phyloP scores from a whole-genome alignment of 2,797 vertebrate genomes.

The Neosalanx taihuensis region DNA sequence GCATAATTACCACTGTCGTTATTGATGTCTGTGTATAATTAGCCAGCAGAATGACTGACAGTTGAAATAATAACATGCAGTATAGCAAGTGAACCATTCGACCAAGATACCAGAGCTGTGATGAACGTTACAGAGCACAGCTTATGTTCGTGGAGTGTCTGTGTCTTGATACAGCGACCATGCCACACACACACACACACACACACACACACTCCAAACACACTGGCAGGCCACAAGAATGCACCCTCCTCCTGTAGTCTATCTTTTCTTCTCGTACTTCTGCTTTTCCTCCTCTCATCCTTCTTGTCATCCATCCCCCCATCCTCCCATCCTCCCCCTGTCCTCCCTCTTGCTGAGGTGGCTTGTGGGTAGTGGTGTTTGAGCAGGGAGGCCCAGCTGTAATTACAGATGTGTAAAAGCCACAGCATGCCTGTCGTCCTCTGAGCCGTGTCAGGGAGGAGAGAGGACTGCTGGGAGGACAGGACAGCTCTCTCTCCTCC shows the following conservation, averaged over 20 bases:
- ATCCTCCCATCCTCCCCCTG: neutral
- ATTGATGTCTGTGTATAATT: no score
- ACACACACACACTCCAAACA: neutral
- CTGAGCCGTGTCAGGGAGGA: neutral
- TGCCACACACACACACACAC: neutral
- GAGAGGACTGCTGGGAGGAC: neutral
- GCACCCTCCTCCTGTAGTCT: no score
- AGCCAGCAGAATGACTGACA: neutral
- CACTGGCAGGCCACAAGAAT: constrained; percentile 10
- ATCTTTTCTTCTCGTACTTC: no score
- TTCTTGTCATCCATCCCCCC: no score
- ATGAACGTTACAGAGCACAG: neutral
- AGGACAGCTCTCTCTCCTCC: neutral
- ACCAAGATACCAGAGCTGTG: no score
- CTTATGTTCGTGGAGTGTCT: neutral
- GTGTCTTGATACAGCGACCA: neutral
- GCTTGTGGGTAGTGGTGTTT: neutral
- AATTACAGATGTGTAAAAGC: constrained; percentile 8
- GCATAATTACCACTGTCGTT: no score
- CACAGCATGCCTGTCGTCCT: neutral
- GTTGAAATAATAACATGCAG: neutral
- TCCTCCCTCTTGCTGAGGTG: neutral
- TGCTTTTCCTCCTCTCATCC: no score
- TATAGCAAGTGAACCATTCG: no score
- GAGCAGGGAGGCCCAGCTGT: neutral